phyloP scores from a whole-genome alignment of 2,797 vertebrate species.

The Numenius phaeopus region DNA sequence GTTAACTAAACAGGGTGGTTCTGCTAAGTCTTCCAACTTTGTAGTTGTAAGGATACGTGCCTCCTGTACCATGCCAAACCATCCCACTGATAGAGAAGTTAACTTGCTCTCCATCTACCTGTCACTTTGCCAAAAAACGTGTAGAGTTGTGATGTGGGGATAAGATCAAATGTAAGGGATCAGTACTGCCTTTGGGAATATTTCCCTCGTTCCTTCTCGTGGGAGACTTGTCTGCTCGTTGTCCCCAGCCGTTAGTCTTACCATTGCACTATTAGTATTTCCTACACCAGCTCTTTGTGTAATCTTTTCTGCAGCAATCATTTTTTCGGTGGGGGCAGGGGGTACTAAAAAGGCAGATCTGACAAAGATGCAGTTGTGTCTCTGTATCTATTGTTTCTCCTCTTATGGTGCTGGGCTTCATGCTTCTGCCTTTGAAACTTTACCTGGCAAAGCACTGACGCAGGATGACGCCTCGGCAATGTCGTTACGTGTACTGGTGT shows the following conservation, averaged over 20 bases:
- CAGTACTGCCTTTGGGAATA: constrained; percentile 42
- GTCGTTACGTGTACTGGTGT: not conserved
- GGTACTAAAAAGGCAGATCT: not conserved
- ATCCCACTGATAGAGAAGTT: constrained; percentile 12
- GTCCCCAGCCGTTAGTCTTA: constrained; percentile 8
- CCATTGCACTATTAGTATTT: not conserved
- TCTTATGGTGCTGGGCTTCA: not conserved
- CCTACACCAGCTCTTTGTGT: not conserved
- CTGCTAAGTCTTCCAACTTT: not conserved
- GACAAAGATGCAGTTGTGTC: not conserved
- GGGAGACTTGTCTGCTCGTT: constrained; percentile 34
- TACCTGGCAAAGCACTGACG: not conserved
- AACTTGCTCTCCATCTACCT: constrained; percentile 4
- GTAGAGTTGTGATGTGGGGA: not conserved
- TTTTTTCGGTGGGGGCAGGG: not conserved
- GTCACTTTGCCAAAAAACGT: not conserved
- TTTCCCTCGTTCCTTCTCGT: not conserved
- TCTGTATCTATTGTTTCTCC: not conserved
- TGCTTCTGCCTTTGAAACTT: not conserved
- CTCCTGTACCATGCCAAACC: constrained; percentile 30
- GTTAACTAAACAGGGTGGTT: constrained; percentile 45
- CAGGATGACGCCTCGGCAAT: not conserved
- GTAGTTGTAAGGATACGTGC: not conserved
- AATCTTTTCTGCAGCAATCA: not conserved
- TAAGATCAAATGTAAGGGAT: constrained; percentile 50